Conservation (phyloP, 2,113 vertebrate species). For the Nymphicus hollandicus region DNA sequence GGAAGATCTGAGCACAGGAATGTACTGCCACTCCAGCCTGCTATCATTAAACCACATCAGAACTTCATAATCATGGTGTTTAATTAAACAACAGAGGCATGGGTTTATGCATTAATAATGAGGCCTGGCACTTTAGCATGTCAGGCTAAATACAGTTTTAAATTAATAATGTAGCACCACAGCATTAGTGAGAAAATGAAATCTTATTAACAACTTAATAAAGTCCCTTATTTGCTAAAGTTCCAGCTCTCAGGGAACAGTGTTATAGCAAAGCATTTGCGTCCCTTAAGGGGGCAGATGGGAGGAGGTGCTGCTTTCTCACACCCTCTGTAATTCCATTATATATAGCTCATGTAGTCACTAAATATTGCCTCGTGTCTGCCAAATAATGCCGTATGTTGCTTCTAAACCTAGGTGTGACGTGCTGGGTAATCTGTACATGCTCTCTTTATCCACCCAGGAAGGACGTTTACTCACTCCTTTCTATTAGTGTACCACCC, state of each 20-base stretch:
- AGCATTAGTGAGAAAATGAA: conserved; percentile 66
- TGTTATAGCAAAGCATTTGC: conserved; percentile 19
- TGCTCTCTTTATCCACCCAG: neutral
- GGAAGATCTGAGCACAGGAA: conserved; percentile 41
- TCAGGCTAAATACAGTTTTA: conserved; percentile 75
- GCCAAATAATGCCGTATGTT: conserved; percentile 47
- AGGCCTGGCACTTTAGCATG: conserved; percentile 68
- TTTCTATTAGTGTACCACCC: neutral
- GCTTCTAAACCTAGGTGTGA: conserved; percentile 46
- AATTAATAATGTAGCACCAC: conserved; percentile 68
- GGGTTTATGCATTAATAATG: conserved; percentile 72
- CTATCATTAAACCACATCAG: conserved; percentile 70
- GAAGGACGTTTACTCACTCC: neutral
- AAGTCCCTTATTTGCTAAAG: conserved; percentile 68
- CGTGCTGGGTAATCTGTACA: neutral
- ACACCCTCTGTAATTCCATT: conserved; percentile 6
- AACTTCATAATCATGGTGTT: conserved; percentile 71
- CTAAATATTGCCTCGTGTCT: conserved; percentile 47
- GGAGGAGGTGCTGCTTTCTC: conserved; percentile 56
- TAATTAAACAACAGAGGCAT: conserved; percentile 76
- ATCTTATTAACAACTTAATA: conserved; percentile 70
- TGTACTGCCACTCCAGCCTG: conserved; percentile 51
- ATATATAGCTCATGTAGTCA: conserved; percentile 3
- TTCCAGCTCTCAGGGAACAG: conserved; percentile 28
- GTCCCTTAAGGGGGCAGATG: conserved; percentile 56